A percentile compares a stretch with the other conserved stretches of the same genome.
Evolutionary conservation across 2,797 vertebrate species (phyloP).

Genomic region (Siniperca undulata): DNA sequence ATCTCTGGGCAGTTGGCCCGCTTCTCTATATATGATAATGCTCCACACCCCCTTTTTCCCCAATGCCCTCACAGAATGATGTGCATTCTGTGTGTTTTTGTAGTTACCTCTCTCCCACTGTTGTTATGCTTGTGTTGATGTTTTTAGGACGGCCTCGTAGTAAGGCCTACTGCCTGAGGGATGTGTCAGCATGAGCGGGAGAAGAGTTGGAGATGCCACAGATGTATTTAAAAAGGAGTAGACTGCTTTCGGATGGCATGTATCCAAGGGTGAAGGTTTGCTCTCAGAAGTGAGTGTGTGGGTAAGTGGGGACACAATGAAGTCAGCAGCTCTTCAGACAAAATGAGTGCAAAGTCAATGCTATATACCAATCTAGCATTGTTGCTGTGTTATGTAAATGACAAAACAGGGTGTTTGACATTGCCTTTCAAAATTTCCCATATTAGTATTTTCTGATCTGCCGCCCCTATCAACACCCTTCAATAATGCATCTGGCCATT

Average conservation of each 20-base stretch:
- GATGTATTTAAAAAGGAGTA: constrained; percentile 30
- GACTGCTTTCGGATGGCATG: constrained; percentile 16
- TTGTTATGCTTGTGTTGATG: constrained; percentile 41
- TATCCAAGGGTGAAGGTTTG: constrained; percentile 10
- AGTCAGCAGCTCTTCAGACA: not conserved
- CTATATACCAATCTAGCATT: not conserved
- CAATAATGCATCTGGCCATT: not conserved
- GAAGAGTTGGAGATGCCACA: constrained; percentile 31
- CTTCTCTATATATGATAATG: constrained; percentile 62
- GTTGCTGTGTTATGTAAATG: not conserved
- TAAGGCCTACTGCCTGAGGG: constrained; percentile 35
- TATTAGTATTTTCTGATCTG: not conserved
- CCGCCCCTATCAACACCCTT: not conserved
- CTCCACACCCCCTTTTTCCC: constrained; percentile 14
- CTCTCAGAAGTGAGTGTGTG: not conserved
- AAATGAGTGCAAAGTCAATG: constrained; percentile 9
- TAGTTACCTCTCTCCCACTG: not conserved
- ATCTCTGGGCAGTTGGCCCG: constrained; percentile 68
- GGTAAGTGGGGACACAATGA: not conserved
- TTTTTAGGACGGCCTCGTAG: constrained; percentile 40
- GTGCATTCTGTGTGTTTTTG: constrained; percentile 32
- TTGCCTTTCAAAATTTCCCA: not conserved
- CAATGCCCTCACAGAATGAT: constrained; percentile 57
- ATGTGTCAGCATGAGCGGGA: constrained; percentile 27
- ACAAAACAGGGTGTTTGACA: not conserved